These are phyloP conservation scores for Anoplopoma fimbria DNA, from an alignment of 2,113 vertebrate species.

Conservation along the genomic window DNA sequence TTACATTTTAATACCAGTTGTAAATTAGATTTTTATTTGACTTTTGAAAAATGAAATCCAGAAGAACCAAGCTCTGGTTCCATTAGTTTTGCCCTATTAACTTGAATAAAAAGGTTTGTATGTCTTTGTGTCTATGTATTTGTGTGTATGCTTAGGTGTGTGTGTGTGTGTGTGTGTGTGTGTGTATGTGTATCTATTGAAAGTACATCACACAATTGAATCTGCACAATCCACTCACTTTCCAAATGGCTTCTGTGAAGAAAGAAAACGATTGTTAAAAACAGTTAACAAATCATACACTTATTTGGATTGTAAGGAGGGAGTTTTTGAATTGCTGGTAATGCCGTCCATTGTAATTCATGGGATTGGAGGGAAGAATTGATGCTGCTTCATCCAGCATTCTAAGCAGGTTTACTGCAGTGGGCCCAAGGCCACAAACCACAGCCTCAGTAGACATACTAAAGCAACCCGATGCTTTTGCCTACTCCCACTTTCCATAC, in stretches of 20 bases:
- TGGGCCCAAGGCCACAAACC: not conserved
- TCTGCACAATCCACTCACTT: constrained; percentile 55
- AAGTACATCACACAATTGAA: constrained; percentile 40
- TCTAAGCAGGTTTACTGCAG: not conserved
- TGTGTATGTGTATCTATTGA: not conserved
- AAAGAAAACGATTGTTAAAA: constrained; percentile 38
- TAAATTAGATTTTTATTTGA: not conserved
- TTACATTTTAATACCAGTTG: not conserved
- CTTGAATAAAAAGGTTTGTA: constrained; percentile 4
- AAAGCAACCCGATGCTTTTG: not conserved
- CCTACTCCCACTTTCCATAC: not conserved
- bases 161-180: not conserved
- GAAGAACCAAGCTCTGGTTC: not conserved
- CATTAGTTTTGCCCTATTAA: not conserved
- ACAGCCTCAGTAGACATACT: not conserved
- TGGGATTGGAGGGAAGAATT: not conserved
- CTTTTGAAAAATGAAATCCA: constrained; percentile 1
- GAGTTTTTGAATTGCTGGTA: not conserved
- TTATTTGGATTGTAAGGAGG: not conserved
- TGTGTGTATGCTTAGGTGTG: not conserved
- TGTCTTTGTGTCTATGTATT: constrained; percentile 7
- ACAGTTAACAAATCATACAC: not conserved
- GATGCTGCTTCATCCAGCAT: not conserved
- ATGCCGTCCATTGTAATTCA: not conserved
- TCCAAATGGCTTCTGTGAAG: constrained; percentile 50